Base-by-base conservation (phyloP, 1,140 invertebrate genomes). In the Dreissena rostriformis region DNA sequence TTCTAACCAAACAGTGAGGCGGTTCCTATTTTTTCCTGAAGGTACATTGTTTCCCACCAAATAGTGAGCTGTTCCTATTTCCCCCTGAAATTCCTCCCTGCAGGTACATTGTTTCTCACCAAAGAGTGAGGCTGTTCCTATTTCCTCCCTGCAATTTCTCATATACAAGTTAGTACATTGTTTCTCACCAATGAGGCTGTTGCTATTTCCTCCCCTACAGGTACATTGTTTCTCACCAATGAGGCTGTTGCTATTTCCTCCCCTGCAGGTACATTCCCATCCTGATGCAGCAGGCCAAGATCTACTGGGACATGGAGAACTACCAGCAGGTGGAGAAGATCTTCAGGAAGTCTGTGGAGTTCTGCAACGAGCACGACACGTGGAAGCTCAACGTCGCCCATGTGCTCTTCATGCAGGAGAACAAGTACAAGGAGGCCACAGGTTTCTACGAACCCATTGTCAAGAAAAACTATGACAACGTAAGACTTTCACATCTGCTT, bases 351-450 rank as follows among this genome's bases (percentile, higher is more conserved):
- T 99, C 98, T 68, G 97, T 98, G 0, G 99, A 99, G 92, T 99
- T 99, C 93, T 99, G 98, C 91, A 98, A 98, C 89, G 98, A 99
- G 91, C 97, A 99, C 90, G 98, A 99, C 90, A 96, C 97, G 0
- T 99, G 98, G 98, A 97, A 98, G 87, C 94, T 99, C 10, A 99
- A 99, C 92, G 98, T 99, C 0, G 99, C 98, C 0, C 99, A 99
- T 92, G 98, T 99, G 4, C 94, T 99, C 8, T 99, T 99, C 92
- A 99, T 99, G 99, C 98, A 98, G 93, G 98, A 98, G 92, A 98
- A 97, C 91, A 99, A 99, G 93, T 99, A 98, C 92, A 99, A 99
- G 92, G 98, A 99, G 94, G 97, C 98, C 0, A 97, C 98, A 4
- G 97, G 97, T 61, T 99, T 99, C 94, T 99, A 99, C 93, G 98